phyloP scores from a whole-genome alignment of 2,888 invertebrate genomes.

The Dasypolia templi region DNA sequence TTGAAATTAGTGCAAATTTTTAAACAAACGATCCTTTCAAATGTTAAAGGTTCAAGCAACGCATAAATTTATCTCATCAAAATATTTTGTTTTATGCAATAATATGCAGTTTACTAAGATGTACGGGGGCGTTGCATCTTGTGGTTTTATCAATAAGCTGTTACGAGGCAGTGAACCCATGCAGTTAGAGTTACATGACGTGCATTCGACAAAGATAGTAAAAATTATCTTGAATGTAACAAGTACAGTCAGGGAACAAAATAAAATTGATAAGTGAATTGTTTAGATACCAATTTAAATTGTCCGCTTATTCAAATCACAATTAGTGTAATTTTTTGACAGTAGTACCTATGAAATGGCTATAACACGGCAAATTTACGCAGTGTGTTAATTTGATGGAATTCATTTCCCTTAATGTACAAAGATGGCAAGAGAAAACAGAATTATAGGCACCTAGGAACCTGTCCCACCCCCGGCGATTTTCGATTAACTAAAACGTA shows the following conservation, averaged over 20 bases:
- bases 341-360: not conserved
- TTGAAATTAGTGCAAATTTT: not conserved
- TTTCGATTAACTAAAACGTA: too few relatives aligned
- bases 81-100: not conserved
- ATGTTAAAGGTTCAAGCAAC: not conserved
- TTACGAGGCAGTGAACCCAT: slow-evolving; percentile 8
- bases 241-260: not conserved
- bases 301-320: not conserved
- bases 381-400: not conserved
- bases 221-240: not conserved
- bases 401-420: not conserved
- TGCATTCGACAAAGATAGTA: not conserved
- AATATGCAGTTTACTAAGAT: slow-evolving; percentile 11
- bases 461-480: too few relatives aligned
- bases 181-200: not conserved
- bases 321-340: not conserved
- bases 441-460: not conserved
- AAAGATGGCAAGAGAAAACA: not conserved
- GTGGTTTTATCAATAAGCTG: slow-evolving; percentile 12
- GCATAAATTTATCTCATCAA: not conserved
- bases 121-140: slow-evolving; percentile 20
- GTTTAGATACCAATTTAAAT: too few relatives aligned
- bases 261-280: not conserved
- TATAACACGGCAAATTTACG: not conserved
- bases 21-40: not conserved